phyloP scores from a whole-genome alignment of 2,113 vertebrate species.

The Microtus oregoni region DNA sequence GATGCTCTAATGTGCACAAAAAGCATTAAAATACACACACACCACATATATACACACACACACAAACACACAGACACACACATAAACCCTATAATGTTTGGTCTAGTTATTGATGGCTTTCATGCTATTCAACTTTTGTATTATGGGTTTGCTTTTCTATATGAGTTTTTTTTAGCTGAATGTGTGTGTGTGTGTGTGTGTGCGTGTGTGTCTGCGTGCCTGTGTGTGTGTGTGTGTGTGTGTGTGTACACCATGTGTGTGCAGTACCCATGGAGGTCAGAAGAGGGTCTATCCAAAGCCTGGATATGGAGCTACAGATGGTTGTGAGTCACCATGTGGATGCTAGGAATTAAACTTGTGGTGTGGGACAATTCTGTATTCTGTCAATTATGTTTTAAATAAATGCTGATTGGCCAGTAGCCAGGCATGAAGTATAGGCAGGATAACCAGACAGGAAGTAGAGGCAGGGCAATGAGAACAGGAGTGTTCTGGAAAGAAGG shows the following conservation, averaged over 20 bases:
- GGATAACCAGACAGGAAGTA: too few species aligned
- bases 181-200: background rate
- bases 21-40: background rate
- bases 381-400: too few species aligned
- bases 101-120: constrained; percentile 4
- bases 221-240: background rate
- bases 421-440: too few species aligned
- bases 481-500: too few species aligned
- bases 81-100: background rate
- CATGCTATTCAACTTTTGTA: background rate
- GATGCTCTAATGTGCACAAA: background rate
- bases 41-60: too few species aligned
- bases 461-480: too few species aligned
- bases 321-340: background rate
- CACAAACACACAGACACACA: background rate
- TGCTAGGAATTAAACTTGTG: too few species aligned
- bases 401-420: too few species aligned
- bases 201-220: too few species aligned
- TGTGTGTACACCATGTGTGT: background rate
- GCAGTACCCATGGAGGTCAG: too few species aligned
- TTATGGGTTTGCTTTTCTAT: background rate
- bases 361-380: too few species aligned
- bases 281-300: background rate
- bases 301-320: background rate
- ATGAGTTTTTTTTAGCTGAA: background rate